Evolutionary conservation across 1,140 invertebrate species (phyloP).

Genomic region (Paraescarpia echinospica): DNA sequence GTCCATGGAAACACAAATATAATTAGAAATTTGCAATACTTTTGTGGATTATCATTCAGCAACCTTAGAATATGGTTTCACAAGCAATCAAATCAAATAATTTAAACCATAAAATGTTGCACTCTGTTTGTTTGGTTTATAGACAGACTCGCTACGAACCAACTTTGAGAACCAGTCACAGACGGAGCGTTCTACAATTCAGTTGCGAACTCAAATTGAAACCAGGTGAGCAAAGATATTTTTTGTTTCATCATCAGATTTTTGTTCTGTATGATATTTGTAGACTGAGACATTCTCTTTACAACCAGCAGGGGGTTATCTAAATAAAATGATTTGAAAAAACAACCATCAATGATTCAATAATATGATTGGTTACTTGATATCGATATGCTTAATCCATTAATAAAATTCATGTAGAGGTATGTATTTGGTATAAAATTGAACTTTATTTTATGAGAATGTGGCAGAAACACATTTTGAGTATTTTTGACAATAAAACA

Average conservation of each 20-base stretch:
- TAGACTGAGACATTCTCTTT: neutral
- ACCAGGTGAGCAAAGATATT: neutral
- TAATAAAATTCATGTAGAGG: too few species aligned
- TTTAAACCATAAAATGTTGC: neutral
- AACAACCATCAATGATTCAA: too few species aligned
- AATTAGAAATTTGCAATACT: too few species aligned
- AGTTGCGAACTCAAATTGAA: conserved; percentile 11
- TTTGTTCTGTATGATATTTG: neutral
- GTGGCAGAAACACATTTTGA: too few species aligned
- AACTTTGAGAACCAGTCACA: conserved; percentile 10
- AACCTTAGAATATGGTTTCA: neutral
- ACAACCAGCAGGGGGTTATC: too few species aligned
- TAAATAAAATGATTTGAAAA: too few species aligned
- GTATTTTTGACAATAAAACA: too few species aligned
- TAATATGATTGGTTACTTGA: too few species aligned
- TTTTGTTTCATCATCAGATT: neutral
- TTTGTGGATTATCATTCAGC: neutral
- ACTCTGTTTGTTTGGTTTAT: neutral
- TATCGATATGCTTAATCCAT: too few species aligned
- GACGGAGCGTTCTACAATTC: neutral
- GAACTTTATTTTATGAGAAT: too few species aligned
- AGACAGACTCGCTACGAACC: neutral
- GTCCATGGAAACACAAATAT: too few species aligned
- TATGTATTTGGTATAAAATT: too few species aligned
- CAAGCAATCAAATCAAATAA: neutral